Base-by-base conservation (phyloP, 2,113 vertebrate species). In the Pelodiscus sinensis region DNA sequence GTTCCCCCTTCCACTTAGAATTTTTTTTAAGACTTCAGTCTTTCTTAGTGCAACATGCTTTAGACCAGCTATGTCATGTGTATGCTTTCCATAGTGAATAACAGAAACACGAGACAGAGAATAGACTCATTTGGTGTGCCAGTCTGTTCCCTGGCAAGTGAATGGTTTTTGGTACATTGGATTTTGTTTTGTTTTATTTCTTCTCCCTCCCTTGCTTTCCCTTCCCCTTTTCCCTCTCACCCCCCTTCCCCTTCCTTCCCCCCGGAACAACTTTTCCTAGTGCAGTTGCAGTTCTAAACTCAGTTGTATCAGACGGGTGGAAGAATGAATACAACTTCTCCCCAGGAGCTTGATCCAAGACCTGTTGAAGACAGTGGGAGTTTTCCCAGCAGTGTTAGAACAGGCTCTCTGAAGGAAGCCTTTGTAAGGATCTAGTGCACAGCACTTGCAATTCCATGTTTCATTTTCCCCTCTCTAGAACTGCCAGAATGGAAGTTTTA, bases 31-130 rank as follows among this genome's bases (percentile, higher is more conserved):
- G 25, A 29, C 0, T 0, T 90, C 54, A 16, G 87, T 89, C 0
- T 0, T 89, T 52, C 44, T 80, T 16, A 80, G 21, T n/a, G 22
- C 52, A 35, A 35, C 6, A 2, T 0, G 0, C 0, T 86, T 84
- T 93, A 25, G 58, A 84, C 62, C 13, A 79, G 29, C 35, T 92
- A 87, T 86, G 82, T 93, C 54, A 62, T 10, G 4, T 27, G 7
- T n/a, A 1, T 6, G 1, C 12, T 81, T 87, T 52, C 10, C 9
- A 21, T 44, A 60, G 13, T 88, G 84, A 95, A 81, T 90, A 91
- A 92, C 10, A 35, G 57, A 50, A 81, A 35, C 0, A 1, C 58
- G 75, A 86, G 19, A 13, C 25, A 58, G 9, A 84, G 24, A 92
- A 83, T 51, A 81, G 90, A 55, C 9, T 56, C 79, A 84, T 54